Evolutionary conservation across 1,140 invertebrate species (phyloP).

Genomic region (Venustaconcha ellipsiformis): DNA sequence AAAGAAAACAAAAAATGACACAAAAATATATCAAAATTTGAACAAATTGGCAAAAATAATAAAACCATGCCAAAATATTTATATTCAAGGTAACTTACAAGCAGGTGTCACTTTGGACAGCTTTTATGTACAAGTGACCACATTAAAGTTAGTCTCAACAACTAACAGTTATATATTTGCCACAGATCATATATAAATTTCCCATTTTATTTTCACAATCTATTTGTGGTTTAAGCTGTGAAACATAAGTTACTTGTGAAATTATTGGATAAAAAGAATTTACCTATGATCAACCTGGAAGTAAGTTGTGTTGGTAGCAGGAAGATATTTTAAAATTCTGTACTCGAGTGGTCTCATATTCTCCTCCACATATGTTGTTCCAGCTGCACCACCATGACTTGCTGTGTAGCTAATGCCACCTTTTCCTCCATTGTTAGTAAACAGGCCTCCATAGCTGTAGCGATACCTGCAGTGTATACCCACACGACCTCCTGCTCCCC

Average conservation of each 20-base stretch:
- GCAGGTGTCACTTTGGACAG: too few relatives aligned
- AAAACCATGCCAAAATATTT: too few relatives aligned
- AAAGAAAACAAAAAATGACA: too few relatives aligned
- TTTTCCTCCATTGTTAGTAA: constrained; percentile 46
- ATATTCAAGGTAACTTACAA: too few relatives aligned
- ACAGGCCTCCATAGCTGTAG: constrained; percentile 52
- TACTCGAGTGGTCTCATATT: constrained; percentile 55
- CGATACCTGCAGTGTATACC: constrained; percentile 54
- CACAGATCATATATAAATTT: too few relatives aligned
- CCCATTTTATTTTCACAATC: too few relatives aligned
- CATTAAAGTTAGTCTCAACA: too few relatives aligned
- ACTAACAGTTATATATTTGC: too few relatives aligned
- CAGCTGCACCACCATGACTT: constrained; percentile 48
- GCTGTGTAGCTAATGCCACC: constrained; percentile 29
- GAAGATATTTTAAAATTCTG: constrained; percentile 52
- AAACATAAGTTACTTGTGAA: not conserved
- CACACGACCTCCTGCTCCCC: constrained; percentile 50
- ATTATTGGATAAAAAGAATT: not conserved
- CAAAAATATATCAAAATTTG: too few relatives aligned
- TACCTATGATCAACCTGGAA: constrained; percentile 53
- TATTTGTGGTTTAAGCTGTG: too few relatives aligned
- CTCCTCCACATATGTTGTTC: constrained; percentile 55
- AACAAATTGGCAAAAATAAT: too few relatives aligned
- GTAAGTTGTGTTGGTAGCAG: constrained; percentile 45
- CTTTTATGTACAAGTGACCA: too few relatives aligned